These are phyloP conservation scores for Branchinecta lindahli DNA, from an alignment of 1,140 invertebrate genomes.

Conservation along the genomic window DNA sequence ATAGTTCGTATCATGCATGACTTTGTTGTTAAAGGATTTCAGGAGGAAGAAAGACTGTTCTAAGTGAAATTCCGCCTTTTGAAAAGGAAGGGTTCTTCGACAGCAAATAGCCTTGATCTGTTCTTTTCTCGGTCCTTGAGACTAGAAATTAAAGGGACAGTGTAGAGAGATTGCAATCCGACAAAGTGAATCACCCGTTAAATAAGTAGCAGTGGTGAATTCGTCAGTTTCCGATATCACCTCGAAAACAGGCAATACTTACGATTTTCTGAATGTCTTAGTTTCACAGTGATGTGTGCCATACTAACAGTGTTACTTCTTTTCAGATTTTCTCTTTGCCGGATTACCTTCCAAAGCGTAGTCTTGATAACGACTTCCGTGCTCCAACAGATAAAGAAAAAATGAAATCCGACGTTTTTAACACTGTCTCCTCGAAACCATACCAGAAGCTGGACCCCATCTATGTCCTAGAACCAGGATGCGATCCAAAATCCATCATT, in stretches of 20 bases:
- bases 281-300: neutral
- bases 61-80: no score
- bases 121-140: no score
- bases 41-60: no score
- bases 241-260: neutral
- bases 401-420: neutral
- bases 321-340: conserved; percentile 17
- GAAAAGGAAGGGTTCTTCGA: no score
- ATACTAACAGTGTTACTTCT: conserved; percentile 18
- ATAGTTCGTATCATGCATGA: no score
- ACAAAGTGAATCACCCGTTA: no score
- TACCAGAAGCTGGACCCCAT: conserved; percentile 39
- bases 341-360: conserved; percentile 15
- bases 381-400: conserved; percentile 17
- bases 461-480: conserved; percentile 42
- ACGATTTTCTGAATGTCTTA: neutral
- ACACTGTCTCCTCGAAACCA: conserved; percentile 20
- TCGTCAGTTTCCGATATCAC: neutral
- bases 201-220: no score
- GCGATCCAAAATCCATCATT: conserved; percentile 39
- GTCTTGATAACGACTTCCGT: conserved; percentile 17
- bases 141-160: no score
- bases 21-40: no score
- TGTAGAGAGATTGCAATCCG: no score
- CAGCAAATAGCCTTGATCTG: no score